These are phyloP conservation scores for Drepanosiphum platanoidis DNA, from an alignment of 2,888 invertebrate species.

Conservation along the genomic window DNA sequence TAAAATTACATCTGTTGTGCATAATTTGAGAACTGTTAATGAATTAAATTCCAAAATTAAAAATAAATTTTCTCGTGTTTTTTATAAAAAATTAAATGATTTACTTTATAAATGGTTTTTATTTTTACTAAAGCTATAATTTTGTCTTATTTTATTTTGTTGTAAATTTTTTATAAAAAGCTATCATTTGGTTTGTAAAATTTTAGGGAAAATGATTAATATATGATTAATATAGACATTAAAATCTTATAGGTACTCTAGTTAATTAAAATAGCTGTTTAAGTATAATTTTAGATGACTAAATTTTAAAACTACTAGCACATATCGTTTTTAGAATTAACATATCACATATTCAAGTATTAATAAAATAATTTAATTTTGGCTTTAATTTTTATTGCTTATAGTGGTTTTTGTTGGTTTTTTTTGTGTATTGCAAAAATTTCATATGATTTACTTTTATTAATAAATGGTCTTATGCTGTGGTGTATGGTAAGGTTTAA, in stretches of 20 bases:
- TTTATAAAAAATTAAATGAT: too few relatives aligned
- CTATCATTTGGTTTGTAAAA: slow-evolving; percentile 45
- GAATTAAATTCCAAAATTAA: too few relatives aligned
- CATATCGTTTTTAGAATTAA: slow-evolving; percentile 19
- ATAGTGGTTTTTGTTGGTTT: slow-evolving; percentile 41
- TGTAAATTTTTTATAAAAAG: neutral
- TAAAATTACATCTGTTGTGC: too few relatives aligned
- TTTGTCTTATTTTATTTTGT: neutral
- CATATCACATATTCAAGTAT: slow-evolving; percentile 22
- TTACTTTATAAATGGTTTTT: too few relatives aligned
- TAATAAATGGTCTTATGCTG: slow-evolving; percentile 35
- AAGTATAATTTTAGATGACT: slow-evolving; percentile 25
- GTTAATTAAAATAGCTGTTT: neutral
- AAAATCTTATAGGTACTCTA: neutral
- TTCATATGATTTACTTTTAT: slow-evolving; percentile 4
- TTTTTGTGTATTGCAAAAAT: neutral
- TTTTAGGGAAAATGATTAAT: too few relatives aligned
- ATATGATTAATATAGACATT: neutral
- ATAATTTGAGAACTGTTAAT: too few relatives aligned
- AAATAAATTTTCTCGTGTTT: too few relatives aligned
- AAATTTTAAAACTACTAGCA: neutral
- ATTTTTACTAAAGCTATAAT: neutral
- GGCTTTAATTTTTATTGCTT: slow-evolving; percentile 49
- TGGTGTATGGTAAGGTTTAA: slow-evolving; percentile 42
- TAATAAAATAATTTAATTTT: slow-evolving; percentile 28